Base-by-base conservation (phyloP, 64 coral and sea anemone genomes). In the Catalaphyllia jardinei region DNA sequence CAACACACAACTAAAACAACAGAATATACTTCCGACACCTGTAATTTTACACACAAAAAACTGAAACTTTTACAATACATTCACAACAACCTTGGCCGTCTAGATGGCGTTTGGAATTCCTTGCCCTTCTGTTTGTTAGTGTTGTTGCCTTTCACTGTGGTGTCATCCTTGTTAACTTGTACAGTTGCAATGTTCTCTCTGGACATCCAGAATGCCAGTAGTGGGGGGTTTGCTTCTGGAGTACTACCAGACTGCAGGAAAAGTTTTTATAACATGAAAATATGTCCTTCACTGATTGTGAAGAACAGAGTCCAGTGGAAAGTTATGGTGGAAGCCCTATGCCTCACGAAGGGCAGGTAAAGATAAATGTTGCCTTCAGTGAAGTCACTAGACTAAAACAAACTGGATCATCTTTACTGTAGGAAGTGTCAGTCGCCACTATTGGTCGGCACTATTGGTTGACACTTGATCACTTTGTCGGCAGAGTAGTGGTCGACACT, bases 181-280 rank as follows among this genome's bases (percentile, higher is more conserved):
- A 61, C 12, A n/a, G 83, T 17, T 72, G 71, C 16, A 11, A 20
- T 59, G 57, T 39, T 27, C 31, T 93, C 91, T 77, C 87, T 86
- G 25, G 92, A 65, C 82, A 96, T 87, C 95, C 95, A 96, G 29
- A 90, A 96, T 64, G 80, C 93, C 17, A 93, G 67, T 24, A 96
- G 55, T 14, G 92, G 92, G 38, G 86, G 88, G 39, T 90, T 93
- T 20, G 52, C 11, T 12, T 90, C 88, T 33, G 91, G 95, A 10
- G 95, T 93, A 65, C 77, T 76, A 71, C 95, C 95, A 78, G 95
- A 89, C 95, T 96, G 38, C 39, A 88, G 78, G 49, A 67, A 88
- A 19, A 33, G 27, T 25, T n/a, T 71, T 11, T 35, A 0, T 75
- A 2, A 8, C 42, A 46, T 33, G 10, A 62, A 51, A 10, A 65